A percentile compares a stretch with the other conserved stretches of the same genome.
Evolutionary conservation across 2,113 vertebrate species (phyloP).

Genomic region (Apteryx owenii): DNA sequence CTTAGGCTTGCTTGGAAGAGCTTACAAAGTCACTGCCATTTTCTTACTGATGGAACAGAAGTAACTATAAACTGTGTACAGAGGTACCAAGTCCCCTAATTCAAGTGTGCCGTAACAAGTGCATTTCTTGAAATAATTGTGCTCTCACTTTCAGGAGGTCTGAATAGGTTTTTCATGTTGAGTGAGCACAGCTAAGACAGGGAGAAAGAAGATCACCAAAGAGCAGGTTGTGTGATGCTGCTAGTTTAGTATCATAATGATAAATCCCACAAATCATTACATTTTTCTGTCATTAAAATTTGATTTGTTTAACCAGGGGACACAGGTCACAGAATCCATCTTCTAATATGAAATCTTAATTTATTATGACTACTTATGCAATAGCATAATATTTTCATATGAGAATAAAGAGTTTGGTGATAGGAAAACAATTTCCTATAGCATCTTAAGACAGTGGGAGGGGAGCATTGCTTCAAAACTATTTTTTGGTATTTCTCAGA

Average conservation of each 20-base stretch:
- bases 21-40: background rate
- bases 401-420: background rate
- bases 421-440: background rate
- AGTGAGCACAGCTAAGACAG: background rate
- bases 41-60: background rate
- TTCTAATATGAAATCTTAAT: background rate
- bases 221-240: background rate
- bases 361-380: background rate
- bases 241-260: background rate
- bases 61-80: background rate
- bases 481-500: no score
- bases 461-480: background rate
- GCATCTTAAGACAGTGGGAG: background rate
- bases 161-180: background rate
- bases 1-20: background rate
- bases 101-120: accelerated
- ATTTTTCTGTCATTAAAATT: background rate
- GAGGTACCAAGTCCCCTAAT: background rate
- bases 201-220: background rate
- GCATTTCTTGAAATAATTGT: background rate
- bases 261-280: background rate
- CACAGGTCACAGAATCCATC: background rate
- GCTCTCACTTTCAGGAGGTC: background rate
- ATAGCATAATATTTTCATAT: background rate
- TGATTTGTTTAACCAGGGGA: background rate